Evolutionary conservation across 2,888 invertebrate species (phyloP).

Genomic region (Eudemis profundana): DNA sequence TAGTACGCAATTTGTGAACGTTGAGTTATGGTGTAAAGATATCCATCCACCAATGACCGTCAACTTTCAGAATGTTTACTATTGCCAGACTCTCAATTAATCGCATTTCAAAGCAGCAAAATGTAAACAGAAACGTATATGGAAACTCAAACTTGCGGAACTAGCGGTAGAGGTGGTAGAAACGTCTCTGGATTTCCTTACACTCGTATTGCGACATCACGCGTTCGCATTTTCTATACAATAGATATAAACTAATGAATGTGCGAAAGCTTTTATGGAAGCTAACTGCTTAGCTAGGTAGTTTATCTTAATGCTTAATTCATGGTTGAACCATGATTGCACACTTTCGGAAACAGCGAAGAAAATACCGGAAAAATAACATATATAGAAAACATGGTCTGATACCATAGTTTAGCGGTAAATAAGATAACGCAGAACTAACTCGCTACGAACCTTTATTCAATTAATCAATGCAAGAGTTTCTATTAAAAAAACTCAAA

Average conservation of each 20-base stretch:
- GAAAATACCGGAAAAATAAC: too few relatives aligned
- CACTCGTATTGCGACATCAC: constrained; percentile 16
- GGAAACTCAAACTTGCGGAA: constrained; percentile 29
- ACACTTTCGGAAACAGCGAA: too few relatives aligned
- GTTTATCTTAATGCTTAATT: neutral
- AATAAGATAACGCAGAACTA: too few relatives aligned
- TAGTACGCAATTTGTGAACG: too few relatives aligned
- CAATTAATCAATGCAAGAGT: too few relatives aligned
- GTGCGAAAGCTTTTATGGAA: neutral
- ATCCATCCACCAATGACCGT: neutral
- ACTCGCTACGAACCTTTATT: too few relatives aligned
- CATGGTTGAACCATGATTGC: too few relatives aligned
- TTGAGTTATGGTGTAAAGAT: too few relatives aligned
- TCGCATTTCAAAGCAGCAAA: neutral
- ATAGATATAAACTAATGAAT: neutral
- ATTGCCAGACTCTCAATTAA: neutral
- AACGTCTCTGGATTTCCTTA: constrained; percentile 15
- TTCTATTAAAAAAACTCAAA: too few relatives aligned
- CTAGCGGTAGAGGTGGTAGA: constrained; percentile 8
- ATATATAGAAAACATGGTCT: too few relatives aligned
- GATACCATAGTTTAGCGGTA: too few relatives aligned
- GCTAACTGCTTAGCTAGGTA: neutral
- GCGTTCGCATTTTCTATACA: neutral
- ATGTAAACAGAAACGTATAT: neutral
- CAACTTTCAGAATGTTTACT: neutral